These are phyloP conservation scores for Nomia melanderi DNA, from an alignment of 1,140 invertebrate genomes.

Conservation along the genomic window DNA sequence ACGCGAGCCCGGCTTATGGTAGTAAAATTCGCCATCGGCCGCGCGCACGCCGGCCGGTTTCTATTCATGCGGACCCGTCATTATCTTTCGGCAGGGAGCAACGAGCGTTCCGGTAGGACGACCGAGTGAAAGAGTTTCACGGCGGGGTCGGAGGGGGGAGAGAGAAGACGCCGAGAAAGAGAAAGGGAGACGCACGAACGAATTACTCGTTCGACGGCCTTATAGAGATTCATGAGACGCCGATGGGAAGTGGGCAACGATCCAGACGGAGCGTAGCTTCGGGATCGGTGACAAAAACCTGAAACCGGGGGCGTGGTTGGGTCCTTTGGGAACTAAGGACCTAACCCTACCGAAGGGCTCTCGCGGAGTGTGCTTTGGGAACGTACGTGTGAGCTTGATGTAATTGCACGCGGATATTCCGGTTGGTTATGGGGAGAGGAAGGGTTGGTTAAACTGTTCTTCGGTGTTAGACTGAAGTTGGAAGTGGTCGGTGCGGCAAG, in stretches of 20 bases:
- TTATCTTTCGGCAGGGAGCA: slow-evolving; percentile 44
- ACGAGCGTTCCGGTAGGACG: not conserved
- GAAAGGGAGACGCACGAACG: slow-evolving; percentile 56
- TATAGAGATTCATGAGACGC: slow-evolving; percentile 71
- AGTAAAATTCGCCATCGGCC: slow-evolving; percentile 56
- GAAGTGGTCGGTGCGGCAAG: too few species aligned
- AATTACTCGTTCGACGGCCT: slow-evolving; percentile 75
- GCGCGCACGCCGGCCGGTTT: slow-evolving; percentile 5
- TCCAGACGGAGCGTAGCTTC: slow-evolving; percentile 46
- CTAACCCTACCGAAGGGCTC: too few species aligned
- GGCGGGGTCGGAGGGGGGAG: too few species aligned
- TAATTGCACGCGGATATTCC: too few species aligned
- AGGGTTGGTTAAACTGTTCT: too few species aligned
- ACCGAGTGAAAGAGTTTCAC: not conserved
- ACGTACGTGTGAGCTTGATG: too few species aligned
- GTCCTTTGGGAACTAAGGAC: not conserved
- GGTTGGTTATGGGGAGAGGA: too few species aligned
- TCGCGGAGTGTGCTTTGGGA: too few species aligned
- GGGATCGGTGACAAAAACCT: slow-evolving; percentile 53
- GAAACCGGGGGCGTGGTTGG: slow-evolving; percentile 54
- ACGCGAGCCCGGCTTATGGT: slow-evolving; percentile 25
- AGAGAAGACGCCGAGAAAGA: slow-evolving; percentile 17
- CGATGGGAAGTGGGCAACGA: slow-evolving; percentile 59
- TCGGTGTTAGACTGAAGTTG: too few species aligned
- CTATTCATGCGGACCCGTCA: slow-evolving; percentile 56